Evolutionary conservation across 1,140 invertebrate species (phyloP), one percentile per base, ranked within the genome.

Genomic region (Bursaphelenchus mucronatus): DNA sequence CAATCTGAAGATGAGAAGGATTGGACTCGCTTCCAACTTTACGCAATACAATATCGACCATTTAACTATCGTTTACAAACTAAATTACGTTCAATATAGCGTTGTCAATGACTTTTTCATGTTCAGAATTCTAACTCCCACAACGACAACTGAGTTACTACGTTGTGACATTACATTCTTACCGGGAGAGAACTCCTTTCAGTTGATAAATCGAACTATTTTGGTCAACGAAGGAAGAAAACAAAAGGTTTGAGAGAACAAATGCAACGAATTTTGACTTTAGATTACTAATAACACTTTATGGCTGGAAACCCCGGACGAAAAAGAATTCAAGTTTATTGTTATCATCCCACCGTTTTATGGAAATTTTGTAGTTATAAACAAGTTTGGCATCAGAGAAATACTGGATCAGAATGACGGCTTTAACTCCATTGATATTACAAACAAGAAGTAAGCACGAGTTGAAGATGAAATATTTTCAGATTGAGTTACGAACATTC

Each of bases 21-120:
- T 80, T 13, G 78, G 78, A 3, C 66, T 80, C 56, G 76, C 68
- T n/a, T 81, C 79, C 9, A 80, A 80, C 63, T 81, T 80, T 57
- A 77, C 76, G 8, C 78, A 80, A 66, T 21, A 77, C 68, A 76
- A 79, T 51, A 72, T 79, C 46, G 78, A 79, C 49, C 69, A 75
- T 13, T 65, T 58, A 41, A 43, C 66, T 5, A 57, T 79, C 21
- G 45, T 55, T 8, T 79, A 80, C 67, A 78, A 78, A 63, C 71
- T 79, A 8, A 78, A 79, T 52, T 81, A 72, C 57, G 67, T 69
- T 10, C 78, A 79, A n/a, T 79, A 69, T 53, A 68, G 73, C 21
- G 75, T 79, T 10, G 70, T 80, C 11, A 80, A 79, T 55, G 78
- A 80, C 56, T 81, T 71, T 50, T 81, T 80, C 61, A 63, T 66